phyloP scores from a whole-genome alignment of 2,888 invertebrate genomes.

The Augiades crinisus region DNA sequence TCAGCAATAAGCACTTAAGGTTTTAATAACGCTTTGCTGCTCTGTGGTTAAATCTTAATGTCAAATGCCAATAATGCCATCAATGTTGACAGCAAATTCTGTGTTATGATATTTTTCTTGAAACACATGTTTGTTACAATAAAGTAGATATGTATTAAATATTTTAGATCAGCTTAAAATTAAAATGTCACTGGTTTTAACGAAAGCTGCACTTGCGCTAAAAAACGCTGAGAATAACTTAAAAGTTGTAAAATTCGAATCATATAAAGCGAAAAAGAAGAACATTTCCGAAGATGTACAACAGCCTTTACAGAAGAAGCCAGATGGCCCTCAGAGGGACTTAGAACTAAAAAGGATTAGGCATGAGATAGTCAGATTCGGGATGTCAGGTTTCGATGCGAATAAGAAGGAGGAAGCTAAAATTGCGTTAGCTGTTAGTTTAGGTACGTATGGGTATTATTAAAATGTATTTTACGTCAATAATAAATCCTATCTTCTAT shows the following conservation, averaged over 20 bases:
- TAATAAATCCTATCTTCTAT: no score
- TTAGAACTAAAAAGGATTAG: slow-evolving; percentile 88
- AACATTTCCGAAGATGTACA: slow-evolving; percentile 32
- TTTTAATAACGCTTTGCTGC: no score
- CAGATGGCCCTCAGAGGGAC: slow-evolving; percentile 56
- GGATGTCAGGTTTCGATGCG: slow-evolving; percentile 87
- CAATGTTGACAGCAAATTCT: no score
- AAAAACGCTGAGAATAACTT: slow-evolving; percentile 67
- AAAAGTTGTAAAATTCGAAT: slow-evolving; percentile 71
- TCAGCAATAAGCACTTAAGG: no score
- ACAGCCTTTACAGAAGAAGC: slow-evolving; percentile 34
- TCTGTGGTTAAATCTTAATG: no score
- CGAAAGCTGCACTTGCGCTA: slow-evolving; percentile 76
- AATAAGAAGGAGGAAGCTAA: slow-evolving; percentile 89
- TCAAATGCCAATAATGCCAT: no score
- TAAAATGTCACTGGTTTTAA: slow-evolving; percentile 62
- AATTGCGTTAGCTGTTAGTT: slow-evolving; percentile 87
- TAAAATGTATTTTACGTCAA: no score
- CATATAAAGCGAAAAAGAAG: slow-evolving; percentile 77
- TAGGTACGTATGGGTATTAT: no score
- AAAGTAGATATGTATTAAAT: not conserved
- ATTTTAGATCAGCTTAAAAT: not conserved
- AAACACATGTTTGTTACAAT: not conserved
- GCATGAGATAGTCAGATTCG: slow-evolving; percentile 92
- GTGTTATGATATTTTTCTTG: not conserved